These are phyloP conservation scores for Elaphurus davidianus DNA, from an alignment of 2,113 vertebrate genomes.

Conservation along the genomic window DNA sequence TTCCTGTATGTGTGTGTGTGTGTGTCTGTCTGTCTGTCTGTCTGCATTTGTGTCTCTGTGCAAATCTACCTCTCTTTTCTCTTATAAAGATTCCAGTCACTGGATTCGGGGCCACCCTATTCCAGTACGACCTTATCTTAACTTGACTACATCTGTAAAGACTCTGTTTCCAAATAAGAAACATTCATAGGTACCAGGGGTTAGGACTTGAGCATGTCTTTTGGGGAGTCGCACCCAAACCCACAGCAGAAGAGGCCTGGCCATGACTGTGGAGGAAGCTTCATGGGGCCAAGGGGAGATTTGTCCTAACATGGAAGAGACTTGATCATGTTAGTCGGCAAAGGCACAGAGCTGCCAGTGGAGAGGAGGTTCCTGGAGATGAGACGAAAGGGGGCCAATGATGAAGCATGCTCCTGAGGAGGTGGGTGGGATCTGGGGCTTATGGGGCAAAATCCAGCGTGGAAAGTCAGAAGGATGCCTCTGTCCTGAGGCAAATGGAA, in stretches of 20 bases:
- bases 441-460: neutral
- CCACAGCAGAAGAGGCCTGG: neutral
- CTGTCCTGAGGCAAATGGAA: neutral
- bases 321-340: neutral
- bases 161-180: neutral
- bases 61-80: neutral
- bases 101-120: neutral
- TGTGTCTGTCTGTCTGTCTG: too few species aligned
- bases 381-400: neutral
- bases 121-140: neutral
- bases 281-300: neutral
- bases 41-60: neutral
- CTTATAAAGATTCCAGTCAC: neutral
- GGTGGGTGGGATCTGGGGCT: neutral
- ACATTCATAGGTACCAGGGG: neutral
- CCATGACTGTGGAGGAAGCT: neutral
- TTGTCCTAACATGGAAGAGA: neutral
- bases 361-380: neutral
- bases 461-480: neutral
- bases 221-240: neutral
- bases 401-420: neutral
- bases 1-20: neutral
- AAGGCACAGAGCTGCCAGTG: neutral
- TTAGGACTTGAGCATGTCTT: neutral
- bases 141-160: neutral